Evolutionary conservation across 2,888 invertebrate species (phyloP).

Genomic region (Euzetes globulus): DNA sequence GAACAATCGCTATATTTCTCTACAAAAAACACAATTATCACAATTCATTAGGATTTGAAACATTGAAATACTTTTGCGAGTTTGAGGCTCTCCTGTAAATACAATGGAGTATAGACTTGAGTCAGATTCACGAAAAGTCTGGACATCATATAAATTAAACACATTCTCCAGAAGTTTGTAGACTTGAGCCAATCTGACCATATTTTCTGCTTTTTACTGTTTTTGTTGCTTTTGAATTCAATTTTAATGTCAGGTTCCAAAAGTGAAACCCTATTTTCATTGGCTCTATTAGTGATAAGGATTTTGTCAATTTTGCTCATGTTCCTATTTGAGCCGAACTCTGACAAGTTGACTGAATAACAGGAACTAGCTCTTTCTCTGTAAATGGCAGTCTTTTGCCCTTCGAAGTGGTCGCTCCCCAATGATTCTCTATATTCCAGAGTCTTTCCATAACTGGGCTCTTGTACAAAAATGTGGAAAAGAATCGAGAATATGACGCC

Average conservation of each 20-base stretch:
- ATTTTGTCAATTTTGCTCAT: background rate
- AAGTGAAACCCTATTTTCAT: background rate
- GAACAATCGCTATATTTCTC: slow-evolving; percentile 36
- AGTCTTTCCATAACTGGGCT: slow-evolving; percentile 46
- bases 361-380: background rate
- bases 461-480: slow-evolving; percentile 65
- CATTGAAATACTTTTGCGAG: slow-evolving; percentile 54
- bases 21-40: background rate
- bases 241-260: slow-evolving; percentile 14
- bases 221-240: background rate
- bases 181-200: slow-evolving; percentile 30
- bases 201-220: background rate
- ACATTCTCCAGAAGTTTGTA: slow-evolving; percentile 55
- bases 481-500: slow-evolving; percentile 59
- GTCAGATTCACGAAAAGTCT: slow-evolving; percentile 76
- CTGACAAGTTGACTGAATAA: slow-evolving; percentile 18
- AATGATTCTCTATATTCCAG: background rate
- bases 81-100: slow-evolving; percentile 59
- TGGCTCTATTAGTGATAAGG: background rate
- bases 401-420: background rate
- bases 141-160: slow-evolving; percentile 72
- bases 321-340: background rate
- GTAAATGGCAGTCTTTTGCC: background rate
- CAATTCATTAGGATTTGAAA: background rate
- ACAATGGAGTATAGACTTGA: slow-evolving; percentile 79